These are phyloP conservation scores for Pocillopora verrucosa DNA, from an alignment of 64 coral and sea anemone species.

Conservation along the genomic window DNA sequence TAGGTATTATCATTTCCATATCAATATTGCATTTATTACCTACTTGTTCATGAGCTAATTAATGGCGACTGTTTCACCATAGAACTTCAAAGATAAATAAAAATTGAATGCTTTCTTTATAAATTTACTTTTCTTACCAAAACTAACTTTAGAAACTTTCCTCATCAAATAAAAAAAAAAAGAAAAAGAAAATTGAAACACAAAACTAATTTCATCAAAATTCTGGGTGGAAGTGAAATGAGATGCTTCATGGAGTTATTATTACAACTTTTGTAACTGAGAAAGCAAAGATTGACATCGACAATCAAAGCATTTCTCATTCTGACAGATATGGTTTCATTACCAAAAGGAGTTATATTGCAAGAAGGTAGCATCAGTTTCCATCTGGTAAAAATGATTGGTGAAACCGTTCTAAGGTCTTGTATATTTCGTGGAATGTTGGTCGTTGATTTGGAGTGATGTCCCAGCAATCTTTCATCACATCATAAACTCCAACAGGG, in stretches of 20 bases:
- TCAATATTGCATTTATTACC: no score
- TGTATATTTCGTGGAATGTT: slow-evolving; percentile 75
- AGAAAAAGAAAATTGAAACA: no score
- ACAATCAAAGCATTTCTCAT: background rate
- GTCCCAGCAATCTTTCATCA: slow-evolving; percentile 91
- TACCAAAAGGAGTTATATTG: background rate
- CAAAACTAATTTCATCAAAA: no score
- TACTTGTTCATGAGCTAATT: no score
- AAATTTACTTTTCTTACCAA: background rate
- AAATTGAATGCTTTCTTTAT: background rate
- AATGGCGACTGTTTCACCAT: no score
- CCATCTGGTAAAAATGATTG: slow-evolving; percentile 32
- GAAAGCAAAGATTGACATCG: background rate
- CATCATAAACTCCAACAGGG: slow-evolving; percentile 47
- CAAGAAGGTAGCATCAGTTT: background rate
- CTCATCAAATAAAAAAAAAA: no score
- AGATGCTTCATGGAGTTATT: background rate
- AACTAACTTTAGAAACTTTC: no score
- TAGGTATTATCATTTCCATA: no score
- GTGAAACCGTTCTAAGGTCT: slow-evolving; percentile 49
- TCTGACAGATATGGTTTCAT: background rate
- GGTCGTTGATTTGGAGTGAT: slow-evolving; percentile 65
- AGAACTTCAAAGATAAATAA: background rate
- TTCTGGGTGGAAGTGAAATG: no score
- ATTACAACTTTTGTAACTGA: background rate